These are phyloP conservation scores for Halcyon leucocephala DNA, from an alignment of 2,797 vertebrate genomes.

Conservation along the genomic window DNA sequence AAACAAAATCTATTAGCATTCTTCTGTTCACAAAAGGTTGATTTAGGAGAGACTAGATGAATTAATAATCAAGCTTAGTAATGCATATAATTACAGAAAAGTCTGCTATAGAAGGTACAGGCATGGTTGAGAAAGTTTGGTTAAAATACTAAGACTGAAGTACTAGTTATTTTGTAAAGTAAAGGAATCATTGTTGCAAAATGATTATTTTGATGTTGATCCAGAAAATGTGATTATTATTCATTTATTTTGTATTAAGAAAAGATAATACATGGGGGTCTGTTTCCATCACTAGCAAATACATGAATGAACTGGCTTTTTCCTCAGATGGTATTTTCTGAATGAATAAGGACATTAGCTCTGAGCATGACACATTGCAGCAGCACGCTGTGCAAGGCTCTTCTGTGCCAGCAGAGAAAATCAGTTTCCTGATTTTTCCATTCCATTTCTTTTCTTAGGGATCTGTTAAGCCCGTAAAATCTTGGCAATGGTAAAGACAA, in stretches of 20 bases:
- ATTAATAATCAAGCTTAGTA: conserved; percentile 67
- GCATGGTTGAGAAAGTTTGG: not conserved
- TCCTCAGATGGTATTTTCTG: not conserved
- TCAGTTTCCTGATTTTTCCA: not conserved
- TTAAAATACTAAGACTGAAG: conserved; percentile 1
- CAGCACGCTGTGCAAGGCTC: not conserved
- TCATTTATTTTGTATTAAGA: not conserved
- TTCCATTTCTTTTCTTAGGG: not conserved
- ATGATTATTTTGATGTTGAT: not conserved
- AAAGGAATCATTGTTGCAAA: not conserved
- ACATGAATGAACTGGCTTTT: conserved; percentile 7
- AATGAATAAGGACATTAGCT: not conserved
- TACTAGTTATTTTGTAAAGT: not conserved
- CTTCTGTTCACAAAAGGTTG: conserved; percentile 52
- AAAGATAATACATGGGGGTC: not conserved
- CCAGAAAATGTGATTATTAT: not conserved
- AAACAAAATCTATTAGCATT: conserved; percentile 69
- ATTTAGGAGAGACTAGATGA: conserved; percentile 62
- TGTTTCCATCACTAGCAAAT: not conserved
- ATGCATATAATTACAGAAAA: conserved; percentile 64
- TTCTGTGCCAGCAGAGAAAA: not conserved
- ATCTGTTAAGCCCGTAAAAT: not conserved
- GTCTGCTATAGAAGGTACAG: not conserved
- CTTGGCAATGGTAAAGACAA: not conserved
- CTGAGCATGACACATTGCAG: not conserved